These are phyloP conservation scores for Priocnemis perturbator DNA, from an alignment of 2,888 invertebrate genomes.

Conservation along the genomic window DNA sequence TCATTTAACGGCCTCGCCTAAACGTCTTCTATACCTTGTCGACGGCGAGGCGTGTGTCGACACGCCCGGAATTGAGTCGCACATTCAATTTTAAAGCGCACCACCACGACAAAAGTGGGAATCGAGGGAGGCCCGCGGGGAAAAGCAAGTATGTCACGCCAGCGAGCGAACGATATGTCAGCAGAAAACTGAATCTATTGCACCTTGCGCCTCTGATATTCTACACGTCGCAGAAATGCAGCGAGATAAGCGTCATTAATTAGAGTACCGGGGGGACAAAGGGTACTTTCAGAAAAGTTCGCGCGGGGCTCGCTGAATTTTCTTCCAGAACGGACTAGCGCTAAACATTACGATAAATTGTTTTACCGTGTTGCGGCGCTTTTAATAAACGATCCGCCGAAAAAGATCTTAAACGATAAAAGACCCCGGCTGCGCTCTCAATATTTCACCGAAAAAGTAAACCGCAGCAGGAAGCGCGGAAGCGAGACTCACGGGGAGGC, in stretches of 20 bases:
- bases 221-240: not conserved
- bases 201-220: not conserved
- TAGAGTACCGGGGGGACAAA: too few relatives aligned
- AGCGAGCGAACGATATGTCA: slow-evolving; percentile 2
- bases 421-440: too few relatives aligned
- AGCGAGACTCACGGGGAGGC: slow-evolving; percentile 31
- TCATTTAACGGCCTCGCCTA: slow-evolving; percentile 58
- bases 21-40: slow-evolving; percentile 55
- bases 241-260: too few relatives aligned
- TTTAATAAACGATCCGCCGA: too few relatives aligned
- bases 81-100: slow-evolving; percentile 56
- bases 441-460: too few relatives aligned
- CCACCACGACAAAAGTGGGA: slow-evolving; percentile 30
- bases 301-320: too few relatives aligned
- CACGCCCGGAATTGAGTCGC: slow-evolving; percentile 65
- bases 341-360: too few relatives aligned
- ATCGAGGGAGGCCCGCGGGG: slow-evolving; percentile 27
- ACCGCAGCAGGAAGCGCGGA: too few relatives aligned
- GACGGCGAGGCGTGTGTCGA: slow-evolving; percentile 59
- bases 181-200: not conserved
- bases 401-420: too few relatives aligned
- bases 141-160: not conserved
- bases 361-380: too few relatives aligned
- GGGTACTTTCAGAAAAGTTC: too few relatives aligned
- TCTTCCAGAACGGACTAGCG: too few relatives aligned